Base-by-base conservation (phyloP, 2,113 vertebrate genomes). In the Seriola aureovittata region DNA sequence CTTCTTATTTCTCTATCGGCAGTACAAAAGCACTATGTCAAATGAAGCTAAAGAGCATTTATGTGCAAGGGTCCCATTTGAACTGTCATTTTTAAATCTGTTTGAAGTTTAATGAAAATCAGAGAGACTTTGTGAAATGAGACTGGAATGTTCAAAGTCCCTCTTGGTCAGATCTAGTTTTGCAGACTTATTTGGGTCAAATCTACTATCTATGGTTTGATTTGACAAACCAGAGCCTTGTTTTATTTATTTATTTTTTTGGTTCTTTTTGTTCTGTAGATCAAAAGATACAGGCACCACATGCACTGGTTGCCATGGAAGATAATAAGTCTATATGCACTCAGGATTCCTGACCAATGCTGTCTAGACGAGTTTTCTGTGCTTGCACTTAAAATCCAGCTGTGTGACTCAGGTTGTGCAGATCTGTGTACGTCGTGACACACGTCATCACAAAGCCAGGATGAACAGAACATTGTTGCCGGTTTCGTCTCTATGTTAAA, bases 241-340 rank as follows among this genome's bases (percentile, higher is more conserved):
- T 71, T 66, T 74, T 55, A 40, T 66, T 38, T 11, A 21, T 8
- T 67, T 46, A 19, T 25, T 65, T 38, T 38, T 36, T 36, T 4
- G 34, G 0, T 1, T 64, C 9, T 19, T 68, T 87, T 75, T 67
- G 7, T 70, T 63, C 21, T 60, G 50, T 42, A 19, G 54, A 89
- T 92, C 11, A 78, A 78, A 81, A 67, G 38, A 88, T 75, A 65
- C 34, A 70, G 32, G 23, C 44, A 19, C 42, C 63, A 67, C 70
- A 23, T 79, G 77, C 46, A 57, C 80, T 83, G n/a, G 38, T 91
- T 92, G 75, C 82, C 70, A 85, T 88, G 74, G 69, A 38, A 79
- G 55, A 80, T 86, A 70, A 84, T 79, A 71, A 55, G 57, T 36
- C 17, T 42, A n/a, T 77, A 74, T 78, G 48, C 65, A 50, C 16